Base-by-base conservation (phyloP, 2,797 vertebrate species). In the Hydrolagus colliei region DNA sequence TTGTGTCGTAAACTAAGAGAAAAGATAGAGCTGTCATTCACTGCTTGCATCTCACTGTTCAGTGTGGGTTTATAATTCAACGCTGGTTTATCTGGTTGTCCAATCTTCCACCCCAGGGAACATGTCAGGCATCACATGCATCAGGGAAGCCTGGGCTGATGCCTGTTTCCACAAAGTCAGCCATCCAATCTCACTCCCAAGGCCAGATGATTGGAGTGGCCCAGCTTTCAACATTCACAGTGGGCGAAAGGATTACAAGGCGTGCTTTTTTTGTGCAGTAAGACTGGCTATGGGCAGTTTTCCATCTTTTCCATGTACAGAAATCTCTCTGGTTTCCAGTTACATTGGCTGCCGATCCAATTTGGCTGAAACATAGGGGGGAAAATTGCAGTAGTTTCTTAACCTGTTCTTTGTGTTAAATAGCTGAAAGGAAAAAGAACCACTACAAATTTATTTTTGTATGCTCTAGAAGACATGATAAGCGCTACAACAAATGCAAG, bases 101-200 rank as follows among this genome's bases (percentile, higher is more conserved):
- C 91, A 91, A 93, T 94, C 93, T 93, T 89, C 90, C 89, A 92
- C 93, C 92, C 92, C 88, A 88, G 93, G 92, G 93, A 93, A 94
- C 89, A 90, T 93, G 91, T 93, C 92, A 94, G 91, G 92, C 92
- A 92, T 93, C 92, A 94, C 91, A 94, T 91, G 91, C 86, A 91
- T 88, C 73, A 72, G 90, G 92, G 90, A 90, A 92, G 90, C 88
- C 85, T 88, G 90, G 93, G 93, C 94, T 95, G 88, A 91, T 93
- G 94, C 94, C 93, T 88, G 79, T 87, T 90, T 93, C 89, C 91
- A 85, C 93, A 93, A 93, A 92, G 93, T 92, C 93, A 93, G 92
- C 88, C 89, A 91, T 89, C 90, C 90, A 93, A 93, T 93, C 93
- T 94, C 94, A 93, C 79, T 82, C 35, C 62, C 35, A 65, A 65